These are phyloP conservation scores for Cheilosia soror DNA, from an alignment of 2,888 invertebrate genomes.

Conservation along the genomic window DNA sequence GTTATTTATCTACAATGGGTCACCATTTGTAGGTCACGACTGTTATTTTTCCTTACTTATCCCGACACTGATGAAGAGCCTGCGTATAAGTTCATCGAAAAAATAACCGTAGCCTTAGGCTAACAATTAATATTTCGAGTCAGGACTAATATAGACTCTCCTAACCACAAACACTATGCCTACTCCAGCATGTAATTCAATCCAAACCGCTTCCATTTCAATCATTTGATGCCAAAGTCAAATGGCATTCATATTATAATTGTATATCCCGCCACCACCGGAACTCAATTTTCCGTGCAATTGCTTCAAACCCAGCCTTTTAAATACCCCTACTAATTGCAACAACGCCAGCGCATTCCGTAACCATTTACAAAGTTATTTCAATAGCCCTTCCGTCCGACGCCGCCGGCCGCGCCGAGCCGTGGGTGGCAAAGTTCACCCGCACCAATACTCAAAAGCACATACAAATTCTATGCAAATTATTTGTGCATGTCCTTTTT, in stretches of 20 bases:
- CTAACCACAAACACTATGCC: not conserved
- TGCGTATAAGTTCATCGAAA: no score
- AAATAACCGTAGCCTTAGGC: no score
- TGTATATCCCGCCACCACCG: constrained; percentile 18
- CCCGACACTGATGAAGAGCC: no score
- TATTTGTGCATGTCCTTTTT: constrained; percentile 23
- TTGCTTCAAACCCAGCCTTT: constrained; percentile 45
- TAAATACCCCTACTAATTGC: constrained; percentile 47
- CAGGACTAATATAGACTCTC: no score
- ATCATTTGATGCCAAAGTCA: constrained; percentile 12
- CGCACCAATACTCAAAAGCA: not conserved
- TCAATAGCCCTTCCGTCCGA: constrained; percentile 23
- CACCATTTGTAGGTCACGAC: no score
- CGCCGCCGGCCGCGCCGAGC: not conserved
- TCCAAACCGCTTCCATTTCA: not conserved
- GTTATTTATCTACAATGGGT: no score
- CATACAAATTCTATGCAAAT: constrained; percentile 26
- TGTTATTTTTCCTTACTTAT: no score
- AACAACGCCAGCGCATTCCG: constrained; percentile 21
- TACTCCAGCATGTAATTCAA: not conserved
- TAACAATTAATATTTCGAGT: no score
- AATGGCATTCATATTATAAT: constrained; percentile 13
- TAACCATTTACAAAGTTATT: constrained; percentile 46
- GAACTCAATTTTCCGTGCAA: constrained; percentile 57
- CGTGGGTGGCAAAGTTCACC: constrained; percentile 10